Conservation (phyloP, 2,888 invertebrate genomes). For the Bembecia ichneumoniformis region DNA sequence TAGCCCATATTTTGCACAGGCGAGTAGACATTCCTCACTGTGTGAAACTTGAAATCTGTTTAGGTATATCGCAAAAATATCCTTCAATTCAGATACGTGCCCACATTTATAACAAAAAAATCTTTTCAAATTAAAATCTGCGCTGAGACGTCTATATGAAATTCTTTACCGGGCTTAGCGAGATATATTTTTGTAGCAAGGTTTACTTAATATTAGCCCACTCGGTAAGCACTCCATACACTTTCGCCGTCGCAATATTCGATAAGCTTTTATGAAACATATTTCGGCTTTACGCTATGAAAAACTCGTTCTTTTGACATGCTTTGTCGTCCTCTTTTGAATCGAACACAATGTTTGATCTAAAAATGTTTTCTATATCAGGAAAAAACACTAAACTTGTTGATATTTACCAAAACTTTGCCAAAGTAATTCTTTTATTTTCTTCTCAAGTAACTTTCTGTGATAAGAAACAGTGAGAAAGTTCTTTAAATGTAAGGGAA, state of each 20-base stretch:
- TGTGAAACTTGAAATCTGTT: no score
- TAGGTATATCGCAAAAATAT: no score
- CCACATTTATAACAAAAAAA: background rate
- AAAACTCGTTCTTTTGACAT: constrained; percentile 10
- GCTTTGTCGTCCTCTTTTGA: constrained; percentile 6
- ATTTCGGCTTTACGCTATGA: constrained; percentile 9
- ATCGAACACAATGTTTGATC: constrained; percentile 13
- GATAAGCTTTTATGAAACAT: constrained; percentile 15
- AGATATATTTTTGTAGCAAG: background rate
- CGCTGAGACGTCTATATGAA: background rate
- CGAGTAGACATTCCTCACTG: no score
- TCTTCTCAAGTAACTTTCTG: background rate
- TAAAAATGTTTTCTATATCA: constrained; percentile 3
- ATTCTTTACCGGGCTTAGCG: background rate
- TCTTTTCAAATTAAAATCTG: background rate
- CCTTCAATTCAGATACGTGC: no score
- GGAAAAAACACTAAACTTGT: background rate
- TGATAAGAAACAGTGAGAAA: no score
- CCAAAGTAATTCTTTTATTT: background rate
- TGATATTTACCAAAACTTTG: background rate
- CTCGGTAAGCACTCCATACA: background rate
- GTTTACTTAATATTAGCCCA: background rate
- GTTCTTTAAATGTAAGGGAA: no score
- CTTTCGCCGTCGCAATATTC: constrained; percentile 11
- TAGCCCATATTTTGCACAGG: no score